Conservation (phyloP, 92 coral and sea anemone genomes). For the Zoanthus solanderi region DNA sequence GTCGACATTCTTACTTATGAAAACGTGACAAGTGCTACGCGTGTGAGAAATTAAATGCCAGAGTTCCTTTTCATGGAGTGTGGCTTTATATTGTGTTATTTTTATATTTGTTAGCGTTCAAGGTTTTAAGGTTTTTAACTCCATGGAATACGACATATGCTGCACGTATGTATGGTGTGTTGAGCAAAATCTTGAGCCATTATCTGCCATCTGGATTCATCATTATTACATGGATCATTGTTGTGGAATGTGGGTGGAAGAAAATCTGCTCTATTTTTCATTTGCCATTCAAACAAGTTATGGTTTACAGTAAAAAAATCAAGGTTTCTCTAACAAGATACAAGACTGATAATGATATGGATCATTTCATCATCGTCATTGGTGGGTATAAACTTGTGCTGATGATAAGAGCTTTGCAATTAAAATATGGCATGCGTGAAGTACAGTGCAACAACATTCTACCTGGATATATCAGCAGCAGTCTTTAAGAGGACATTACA, state of each 20-base stretch:
- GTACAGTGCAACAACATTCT: neutral
- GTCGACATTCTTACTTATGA: neutral
- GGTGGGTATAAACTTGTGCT: neutral
- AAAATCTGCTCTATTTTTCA: neutral
- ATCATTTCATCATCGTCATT: no score
- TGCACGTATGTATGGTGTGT: neutral
- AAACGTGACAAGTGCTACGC: neutral
- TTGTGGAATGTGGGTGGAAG: neutral
- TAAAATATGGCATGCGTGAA: neutral
- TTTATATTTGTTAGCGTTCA: neutral
- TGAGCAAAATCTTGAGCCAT: neutral
- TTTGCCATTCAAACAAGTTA: neutral
- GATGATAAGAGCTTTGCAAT: neutral
- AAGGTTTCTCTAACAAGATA: neutral
- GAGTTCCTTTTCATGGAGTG: constrained; percentile 19
- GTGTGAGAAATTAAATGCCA: neutral
- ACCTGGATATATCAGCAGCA: no score
- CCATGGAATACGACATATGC: neutral
- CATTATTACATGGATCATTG: neutral
- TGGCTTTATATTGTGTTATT: constrained; percentile 8
- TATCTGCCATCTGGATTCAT: neutral
- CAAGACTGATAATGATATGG: no score
- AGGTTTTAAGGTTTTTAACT: neutral
- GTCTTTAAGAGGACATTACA: no score
- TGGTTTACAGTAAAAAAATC: neutral